phyloP scores from a whole-genome alignment of 2,888 invertebrate genomes.

The Melitaea athalia region DNA sequence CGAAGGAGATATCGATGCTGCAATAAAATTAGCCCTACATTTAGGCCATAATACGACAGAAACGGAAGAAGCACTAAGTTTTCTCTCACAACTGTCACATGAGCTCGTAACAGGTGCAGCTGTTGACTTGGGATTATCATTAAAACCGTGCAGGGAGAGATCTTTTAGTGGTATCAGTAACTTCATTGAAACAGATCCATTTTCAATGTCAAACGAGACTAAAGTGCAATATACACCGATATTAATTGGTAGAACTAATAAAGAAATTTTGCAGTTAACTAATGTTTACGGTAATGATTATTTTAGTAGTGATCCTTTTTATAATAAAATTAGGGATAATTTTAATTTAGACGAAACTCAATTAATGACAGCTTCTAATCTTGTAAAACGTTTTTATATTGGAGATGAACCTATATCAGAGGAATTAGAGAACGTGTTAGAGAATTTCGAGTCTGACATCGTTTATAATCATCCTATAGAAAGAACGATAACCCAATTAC shows the following conservation, averaged over 20 bases:
- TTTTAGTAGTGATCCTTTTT: conserved; percentile 62
- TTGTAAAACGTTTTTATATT: conserved; percentile 65
- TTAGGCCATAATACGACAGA: conserved; percentile 63
- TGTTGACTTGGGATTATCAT: conserved; percentile 52
- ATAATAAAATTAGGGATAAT: conserved; percentile 56
- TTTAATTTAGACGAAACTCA: conserved; percentile 60
- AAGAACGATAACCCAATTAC: conserved; percentile 56
- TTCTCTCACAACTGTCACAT: conserved; percentile 55
- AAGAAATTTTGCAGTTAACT: conserved; percentile 49
- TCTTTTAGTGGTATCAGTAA: conserved; percentile 69
- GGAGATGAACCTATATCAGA: conserved; percentile 62
- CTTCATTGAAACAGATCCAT: conserved; percentile 65
- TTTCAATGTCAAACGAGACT: conserved; percentile 57
- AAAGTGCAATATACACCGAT: conserved; percentile 66
- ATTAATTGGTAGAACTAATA: conserved; percentile 66
- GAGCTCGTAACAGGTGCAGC: conserved; percentile 62
- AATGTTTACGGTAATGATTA: conserved; percentile 50
- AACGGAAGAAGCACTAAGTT: conserved; percentile 61
- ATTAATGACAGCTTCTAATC: conserved; percentile 51
- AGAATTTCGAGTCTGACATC: conserved; percentile 68
- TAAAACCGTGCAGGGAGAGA: conserved; percentile 68
- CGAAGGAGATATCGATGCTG: conserved; percentile 58
- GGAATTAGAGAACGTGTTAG: conserved; percentile 51
- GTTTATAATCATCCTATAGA: conserved; percentile 64
- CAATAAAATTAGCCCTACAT: conserved; percentile 61